Base-by-base conservation (phyloP, 2,888 invertebrate species). In the Diarsia rubi region DNA sequence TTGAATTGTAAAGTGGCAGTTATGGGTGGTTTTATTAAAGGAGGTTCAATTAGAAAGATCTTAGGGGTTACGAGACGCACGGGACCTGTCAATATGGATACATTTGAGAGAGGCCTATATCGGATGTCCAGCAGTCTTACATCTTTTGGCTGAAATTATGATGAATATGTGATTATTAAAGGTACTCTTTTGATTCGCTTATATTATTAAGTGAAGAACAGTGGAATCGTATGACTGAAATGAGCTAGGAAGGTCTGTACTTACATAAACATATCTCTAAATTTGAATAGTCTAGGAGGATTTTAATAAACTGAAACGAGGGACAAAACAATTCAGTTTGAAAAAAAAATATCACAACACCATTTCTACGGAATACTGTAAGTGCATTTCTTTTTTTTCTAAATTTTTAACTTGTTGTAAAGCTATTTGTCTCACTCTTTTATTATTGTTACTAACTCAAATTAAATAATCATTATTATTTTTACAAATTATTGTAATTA, bases 1-100 rank as follows among this genome's bases (percentile, higher is more conserved):
- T 81, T 81, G 76, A 68, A 49, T 76, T 79, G 59, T 54, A 24
- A 68, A 75, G 27, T n/a, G 2, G 3, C 8, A 16, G 24, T 42
- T 64, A 64, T 45, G 14, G 47, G 14, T 24, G 12, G 21, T 27
- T 42, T 54, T 42, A 54, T 31, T 27, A 62, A 16, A 24, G 11
- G 21, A 4, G 37, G 52, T 42, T 54, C 16, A 6, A 27, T 47
- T 45, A 31, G 12, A 27, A 21, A 24, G 19, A 37, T 8, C 37
- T 37, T n/a, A 1, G 8, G 8, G 37, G 8, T 8, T 37, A 1
- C 37, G 37, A 37, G 37, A 37, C 37, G 37, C 37, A 37, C 37
- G 8, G 8, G 8, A 37, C 8, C 8, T 5, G 37, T 37, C 37
- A 37, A 8, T 37, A 8, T 37, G 37, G 37, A 0, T 4, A 6